Conservation (phyloP, 2,797 vertebrate genomes). For the Chiloscyllium punctatum region DNA sequence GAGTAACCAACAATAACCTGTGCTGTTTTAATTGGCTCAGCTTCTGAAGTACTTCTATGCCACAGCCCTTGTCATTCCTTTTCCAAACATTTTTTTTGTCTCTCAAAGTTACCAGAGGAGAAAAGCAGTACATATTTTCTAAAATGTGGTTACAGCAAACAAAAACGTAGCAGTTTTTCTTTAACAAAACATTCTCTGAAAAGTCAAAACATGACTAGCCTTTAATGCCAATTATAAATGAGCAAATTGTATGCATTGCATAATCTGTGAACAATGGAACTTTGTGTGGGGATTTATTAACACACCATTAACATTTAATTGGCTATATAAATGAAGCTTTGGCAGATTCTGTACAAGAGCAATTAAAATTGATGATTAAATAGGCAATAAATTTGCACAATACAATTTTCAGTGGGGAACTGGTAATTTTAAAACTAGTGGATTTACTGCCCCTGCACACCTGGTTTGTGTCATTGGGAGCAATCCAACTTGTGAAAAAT, state of each 20-base stretch:
- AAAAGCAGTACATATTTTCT: neutral
- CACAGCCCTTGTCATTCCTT: neutral
- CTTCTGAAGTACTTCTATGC: neutral
- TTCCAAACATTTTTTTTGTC: neutral
- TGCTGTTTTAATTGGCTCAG: neutral
- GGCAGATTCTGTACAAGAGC: neutral
- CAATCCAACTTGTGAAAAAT: neutral
- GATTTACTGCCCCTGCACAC: neutral
- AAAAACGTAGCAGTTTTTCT: neutral
- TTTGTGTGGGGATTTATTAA: constrained; percentile 25
- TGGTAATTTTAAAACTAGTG: neutral
- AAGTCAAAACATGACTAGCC: neutral
- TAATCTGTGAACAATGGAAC: neutral
- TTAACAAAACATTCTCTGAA: neutral
- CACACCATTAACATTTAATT: neutral
- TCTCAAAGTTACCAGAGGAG: neutral
- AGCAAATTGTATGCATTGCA: neutral
- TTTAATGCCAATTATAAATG: neutral
- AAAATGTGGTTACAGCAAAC: neutral
- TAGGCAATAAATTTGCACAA: neutral
- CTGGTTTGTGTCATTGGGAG: neutral
- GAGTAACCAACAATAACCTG: neutral
- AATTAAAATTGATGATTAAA: neutral
- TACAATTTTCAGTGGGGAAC: neutral
- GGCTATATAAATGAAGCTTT: constrained; percentile 14